phyloP scores from a whole-genome alignment of 2,888 invertebrate genomes.

The Agrotis segetum region DNA sequence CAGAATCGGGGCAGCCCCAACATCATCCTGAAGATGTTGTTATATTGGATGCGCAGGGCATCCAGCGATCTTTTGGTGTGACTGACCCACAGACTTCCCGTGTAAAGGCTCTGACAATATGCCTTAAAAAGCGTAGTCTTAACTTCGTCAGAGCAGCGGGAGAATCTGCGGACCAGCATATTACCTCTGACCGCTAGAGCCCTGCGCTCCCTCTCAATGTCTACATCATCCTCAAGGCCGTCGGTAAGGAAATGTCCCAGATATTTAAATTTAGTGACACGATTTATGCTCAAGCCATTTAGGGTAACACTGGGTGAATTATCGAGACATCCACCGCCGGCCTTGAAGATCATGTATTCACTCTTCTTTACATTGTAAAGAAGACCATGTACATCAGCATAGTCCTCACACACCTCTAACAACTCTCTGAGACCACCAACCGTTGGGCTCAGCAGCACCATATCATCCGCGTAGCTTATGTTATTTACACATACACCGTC shows the following conservation, averaged over 20 bases:
- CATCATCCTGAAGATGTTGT: background rate
- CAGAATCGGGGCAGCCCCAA: too few relatives aligned
- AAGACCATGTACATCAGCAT: background rate
- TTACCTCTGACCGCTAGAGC: too few relatives aligned
- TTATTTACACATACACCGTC: too few relatives aligned
- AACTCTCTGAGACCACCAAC: background rate
- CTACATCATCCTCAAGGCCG: background rate
- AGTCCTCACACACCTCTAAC: background rate
- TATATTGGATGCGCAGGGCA: background rate
- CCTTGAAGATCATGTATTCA: background rate
- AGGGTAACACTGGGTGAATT: background rate
- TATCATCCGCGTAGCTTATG: background rate
- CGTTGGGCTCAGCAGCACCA: background rate
- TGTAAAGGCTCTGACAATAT: background rate
- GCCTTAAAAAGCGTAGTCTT: background rate
- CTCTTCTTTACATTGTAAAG: background rate
- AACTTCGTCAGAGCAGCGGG: background rate
- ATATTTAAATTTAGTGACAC: background rate
- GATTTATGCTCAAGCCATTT: background rate
- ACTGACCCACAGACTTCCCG: background rate
- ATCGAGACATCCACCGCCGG: background rate
- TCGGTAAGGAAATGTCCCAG: background rate
- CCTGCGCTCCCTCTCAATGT: background rate
- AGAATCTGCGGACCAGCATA: background rate
- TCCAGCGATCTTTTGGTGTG: background rate